These are phyloP conservation scores for Protodeltote pygarga DNA, from an alignment of 2,888 invertebrate genomes.

Conservation along the genomic window DNA sequence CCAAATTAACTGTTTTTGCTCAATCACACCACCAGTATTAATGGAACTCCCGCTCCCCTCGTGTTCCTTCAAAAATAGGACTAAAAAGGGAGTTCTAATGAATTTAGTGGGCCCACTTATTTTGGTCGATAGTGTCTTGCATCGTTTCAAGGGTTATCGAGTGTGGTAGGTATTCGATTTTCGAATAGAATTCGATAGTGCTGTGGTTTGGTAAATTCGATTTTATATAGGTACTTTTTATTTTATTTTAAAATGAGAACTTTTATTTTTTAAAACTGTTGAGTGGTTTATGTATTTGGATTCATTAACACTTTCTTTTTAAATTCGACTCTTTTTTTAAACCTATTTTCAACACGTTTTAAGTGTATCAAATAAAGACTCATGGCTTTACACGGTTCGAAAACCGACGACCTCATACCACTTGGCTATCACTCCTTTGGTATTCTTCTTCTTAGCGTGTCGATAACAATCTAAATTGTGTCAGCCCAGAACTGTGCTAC, in stretches of 20 bases:
- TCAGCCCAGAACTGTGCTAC: too few species aligned
- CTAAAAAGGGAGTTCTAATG: conserved; percentile 24
- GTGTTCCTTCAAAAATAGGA: conserved; percentile 17
- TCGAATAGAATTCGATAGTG: conserved; percentile 45
- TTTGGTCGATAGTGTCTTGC: conserved; percentile 49
- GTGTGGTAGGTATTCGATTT: conserved; percentile 51
- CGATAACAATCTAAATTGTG: too few species aligned
- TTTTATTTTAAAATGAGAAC: too few species aligned
- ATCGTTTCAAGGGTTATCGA: conserved; percentile 55
- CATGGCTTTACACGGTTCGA: too few species aligned
- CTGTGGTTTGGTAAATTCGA: conserved; percentile 37
- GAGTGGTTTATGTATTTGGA: conserved; percentile 2
- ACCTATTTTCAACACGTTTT: too few species aligned
- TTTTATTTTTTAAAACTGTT: conserved; percentile 16
- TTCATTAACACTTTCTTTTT: not conserved
- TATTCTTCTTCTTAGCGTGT: too few species aligned
- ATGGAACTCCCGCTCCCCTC: conserved; percentile 27
- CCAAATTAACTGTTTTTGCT: conserved; percentile 58
- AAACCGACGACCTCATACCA: too few species aligned
- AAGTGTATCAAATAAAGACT: too few species aligned
- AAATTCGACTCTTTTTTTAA: too few species aligned
- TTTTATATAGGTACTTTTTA: conserved; percentile 6
- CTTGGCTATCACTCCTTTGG: too few species aligned
- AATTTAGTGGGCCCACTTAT: conserved; percentile 36
- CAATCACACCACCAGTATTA: conserved; percentile 38